These are phyloP conservation scores for Sturnira hondurensis DNA, from an alignment of 2,113 vertebrate genomes.

Conservation along the genomic window DNA sequence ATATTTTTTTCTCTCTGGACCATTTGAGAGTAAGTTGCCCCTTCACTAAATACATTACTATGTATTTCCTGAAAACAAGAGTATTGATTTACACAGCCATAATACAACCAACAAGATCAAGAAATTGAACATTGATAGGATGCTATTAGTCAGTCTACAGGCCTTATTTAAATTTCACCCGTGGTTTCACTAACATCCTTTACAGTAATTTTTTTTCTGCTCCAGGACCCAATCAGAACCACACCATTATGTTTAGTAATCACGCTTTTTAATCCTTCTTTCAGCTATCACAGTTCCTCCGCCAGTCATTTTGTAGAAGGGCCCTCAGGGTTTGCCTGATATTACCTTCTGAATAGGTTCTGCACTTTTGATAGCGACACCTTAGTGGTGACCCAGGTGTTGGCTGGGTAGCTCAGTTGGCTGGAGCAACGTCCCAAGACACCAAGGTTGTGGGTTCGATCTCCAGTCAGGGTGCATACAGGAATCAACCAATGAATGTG, in stretches of 20 bases:
- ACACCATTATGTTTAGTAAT: background rate
- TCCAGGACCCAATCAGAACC: background rate
- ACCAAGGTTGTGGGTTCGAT: too few relatives aligned
- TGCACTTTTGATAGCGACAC: background rate
- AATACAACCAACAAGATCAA: background rate
- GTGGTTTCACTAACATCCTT: background rate
- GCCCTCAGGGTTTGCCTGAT: background rate
- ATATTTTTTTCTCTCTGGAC: background rate
- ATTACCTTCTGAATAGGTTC: background rate
- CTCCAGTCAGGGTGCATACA: too few relatives aligned
- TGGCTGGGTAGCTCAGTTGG: too few relatives aligned
- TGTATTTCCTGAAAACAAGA: background rate
- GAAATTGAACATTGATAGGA: background rate
- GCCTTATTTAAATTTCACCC: background rate
- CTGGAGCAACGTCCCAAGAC: too few relatives aligned
- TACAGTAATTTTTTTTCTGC: background rate
- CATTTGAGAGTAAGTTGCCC: too few relatives aligned
- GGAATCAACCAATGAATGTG: too few relatives aligned
- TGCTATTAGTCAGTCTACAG: background rate
- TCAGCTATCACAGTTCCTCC: background rate
- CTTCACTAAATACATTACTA: background rate
- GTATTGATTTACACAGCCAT: background rate
- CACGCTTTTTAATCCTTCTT: background rate
- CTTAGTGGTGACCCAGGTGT: background rate
- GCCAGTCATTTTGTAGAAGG: background rate